These are phyloP conservation scores for Drosophila borborema DNA, from an alignment of 2,888 invertebrate species.

Conservation along the genomic window DNA sequence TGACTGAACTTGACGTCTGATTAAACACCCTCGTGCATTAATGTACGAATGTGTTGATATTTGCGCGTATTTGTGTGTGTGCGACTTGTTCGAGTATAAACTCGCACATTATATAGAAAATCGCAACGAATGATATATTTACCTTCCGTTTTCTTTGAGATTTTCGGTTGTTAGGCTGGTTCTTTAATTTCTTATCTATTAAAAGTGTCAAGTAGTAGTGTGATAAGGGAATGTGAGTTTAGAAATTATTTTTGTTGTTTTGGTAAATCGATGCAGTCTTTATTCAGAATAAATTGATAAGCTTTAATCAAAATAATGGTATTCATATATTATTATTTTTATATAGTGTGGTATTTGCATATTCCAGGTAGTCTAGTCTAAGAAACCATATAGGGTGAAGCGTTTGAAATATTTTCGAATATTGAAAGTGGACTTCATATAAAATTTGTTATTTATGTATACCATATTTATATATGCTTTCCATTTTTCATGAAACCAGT, in stretches of 20 bases:
- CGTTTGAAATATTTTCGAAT: neutral
- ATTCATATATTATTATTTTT: neutral
- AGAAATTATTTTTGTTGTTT: neutral
- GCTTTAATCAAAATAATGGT: too few relatives aligned
- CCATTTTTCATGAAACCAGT: constrained; percentile 15
- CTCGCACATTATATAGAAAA: constrained; percentile 2
- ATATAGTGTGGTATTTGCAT: constrained; percentile 2
- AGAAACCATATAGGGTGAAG: neutral
- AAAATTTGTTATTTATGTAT: neutral
- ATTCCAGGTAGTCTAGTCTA: neutral
- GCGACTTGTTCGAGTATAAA: constrained; percentile 1
- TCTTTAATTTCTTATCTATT: constrained; percentile 7
- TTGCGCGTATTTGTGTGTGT: neutral
- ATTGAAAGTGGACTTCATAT: neutral
- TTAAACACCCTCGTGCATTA: constrained; percentile 8
- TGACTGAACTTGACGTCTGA: constrained; percentile 15
- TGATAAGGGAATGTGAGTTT: constrained; percentile 1
- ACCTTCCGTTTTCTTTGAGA: constrained; percentile 2
- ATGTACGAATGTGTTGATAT: constrained; percentile 1
- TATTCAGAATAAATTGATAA: neutral
- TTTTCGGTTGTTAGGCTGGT: neutral
- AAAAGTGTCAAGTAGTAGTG: neutral
- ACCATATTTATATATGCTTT: constrained; percentile 2
- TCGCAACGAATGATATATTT: neutral
- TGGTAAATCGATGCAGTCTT: neutral